Evolutionary conservation across 1,140 invertebrate species (phyloP), one percentile per base, ranked within the genome.

Genomic region (Argopecten irradians): DNA sequence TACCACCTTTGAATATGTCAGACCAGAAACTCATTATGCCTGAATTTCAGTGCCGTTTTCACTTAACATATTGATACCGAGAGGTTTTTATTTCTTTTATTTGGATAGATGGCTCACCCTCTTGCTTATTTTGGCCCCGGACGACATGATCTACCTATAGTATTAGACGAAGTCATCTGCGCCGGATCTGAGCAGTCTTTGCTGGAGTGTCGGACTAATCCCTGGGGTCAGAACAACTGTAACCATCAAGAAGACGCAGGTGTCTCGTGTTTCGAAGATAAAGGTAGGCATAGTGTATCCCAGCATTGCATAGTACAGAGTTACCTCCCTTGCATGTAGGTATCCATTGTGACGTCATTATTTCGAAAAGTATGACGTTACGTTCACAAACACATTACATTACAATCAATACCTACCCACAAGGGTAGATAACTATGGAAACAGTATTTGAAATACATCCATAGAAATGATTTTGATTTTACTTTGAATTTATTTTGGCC

Each of bases 231-330:
- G 16, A 87, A 91, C 83, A 90, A 92, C 85, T 92, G 91, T 87
- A 89, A 90, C 34, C 89, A 90, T 22, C 86, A 91, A 32, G 91
- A 92, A 84, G 91, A 92, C 86, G 91, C 90, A 55, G 90, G 91
- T 28, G 90, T 92, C 28, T 88, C 89, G 3, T 92, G 91, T 35
- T 92, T 89, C 55, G 89, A 89, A 43, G 86, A 87, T 13, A 90
- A 89, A 34, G 87, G 91, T 91, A 36, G 32, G 33, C 34, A 34
- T 7, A 39, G 22, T 28, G 1, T 43, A 16, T 22, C 35, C 34
- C 32, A 0, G n/a, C n/a, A n/a, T n/a, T n/a, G n/a, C n/a, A n/a
- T n/a, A n/a, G n/a, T n/a, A n/a, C n/a, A n/a, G n/a, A n/a, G n/a
- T n/a, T n/a, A n/a, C n/a, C n/a, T 13, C 43, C 3, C 8, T 55